Base-by-base conservation (phyloP, 2,888 invertebrate genomes). In the Agrotis puta region DNA sequence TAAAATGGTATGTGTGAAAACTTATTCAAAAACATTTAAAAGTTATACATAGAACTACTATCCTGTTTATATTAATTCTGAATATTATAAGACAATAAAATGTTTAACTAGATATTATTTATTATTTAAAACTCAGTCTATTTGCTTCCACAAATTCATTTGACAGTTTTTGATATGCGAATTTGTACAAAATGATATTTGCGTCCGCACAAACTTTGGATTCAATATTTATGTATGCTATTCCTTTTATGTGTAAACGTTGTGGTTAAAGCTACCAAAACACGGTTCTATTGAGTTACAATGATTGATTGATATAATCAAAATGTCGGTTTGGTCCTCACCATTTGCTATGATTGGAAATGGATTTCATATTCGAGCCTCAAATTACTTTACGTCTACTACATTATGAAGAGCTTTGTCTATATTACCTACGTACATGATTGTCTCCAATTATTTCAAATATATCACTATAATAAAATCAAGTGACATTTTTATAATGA, bases 1-100 rank as follows among this genome's bases (percentile, higher is more conserved):
- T 81, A 70, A 83, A 79, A 76, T 51, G 61, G 54, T 70, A 33
- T 33, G 62, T 69, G 70, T 74, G 63, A 64, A 78, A 85, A 82
- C 67, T 58, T 75, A 85, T 65, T 71, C 5, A 20, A 84, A 87
- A 85, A 84, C 79, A 82, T 81, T 71, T 61, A 81, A 80, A 80
- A 83, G 63, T 78, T 82, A 84, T 63, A 80, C 63, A 61, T 81
- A 76, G 70, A 80, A 81, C 82, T 79, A 86, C 78, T 82, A 77
- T 86, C 86, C 86, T 87, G 89, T 87, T 71, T 73, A 76, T 51
- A 79, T 68, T 69, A 43, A 72, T 77, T 70, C 54, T 74, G 79
- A 87, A 85, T 88, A 88, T 89, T 84, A 86, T 90, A 89, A 89
- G 83, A 89, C 77, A 83, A 70, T 84, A 45, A 80, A 82, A 83